Percentiles rank a stretch among this genome's conserved stretches.
These are phyloP conservation scores for Anhinga anhinga DNA, from an alignment of 2,113 vertebrate species.

Conservation along the genomic window DNA sequence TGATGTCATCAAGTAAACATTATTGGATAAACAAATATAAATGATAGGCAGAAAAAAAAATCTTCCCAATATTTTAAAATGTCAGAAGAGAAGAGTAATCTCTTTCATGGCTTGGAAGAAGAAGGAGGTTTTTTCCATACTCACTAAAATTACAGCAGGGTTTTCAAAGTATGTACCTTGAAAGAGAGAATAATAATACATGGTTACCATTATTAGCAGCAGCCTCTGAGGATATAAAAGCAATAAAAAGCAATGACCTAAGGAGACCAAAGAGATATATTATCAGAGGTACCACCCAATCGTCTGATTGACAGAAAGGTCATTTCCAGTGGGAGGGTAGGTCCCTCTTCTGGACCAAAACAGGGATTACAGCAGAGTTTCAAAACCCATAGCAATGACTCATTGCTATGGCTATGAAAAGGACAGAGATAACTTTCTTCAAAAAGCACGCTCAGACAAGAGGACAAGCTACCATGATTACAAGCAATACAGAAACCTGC, in stretches of 20 bases:
- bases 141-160: background rate
- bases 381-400: background rate
- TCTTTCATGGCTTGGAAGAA: background rate
- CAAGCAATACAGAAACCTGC: background rate
- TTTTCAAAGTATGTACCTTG: background rate
- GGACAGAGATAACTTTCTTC: background rate
- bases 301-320: background rate
- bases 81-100: background rate
- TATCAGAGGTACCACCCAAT: background rate
- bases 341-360: background rate
- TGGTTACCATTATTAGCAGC: background rate
- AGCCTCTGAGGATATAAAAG: background rate
- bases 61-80: background rate
- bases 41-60: background rate
- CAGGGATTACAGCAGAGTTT: background rate
- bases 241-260: background rate
- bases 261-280: background rate
- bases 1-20: background rate
- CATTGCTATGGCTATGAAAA: background rate
- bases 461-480: background rate
- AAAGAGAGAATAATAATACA: background rate
- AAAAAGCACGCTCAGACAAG: background rate
- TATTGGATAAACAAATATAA: background rate
- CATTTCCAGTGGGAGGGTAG: background rate
- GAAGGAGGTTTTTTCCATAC: background rate